Evolutionary conservation across 2,113 vertebrate species (phyloP).

Genomic region (Gopherus evgoodei): DNA sequence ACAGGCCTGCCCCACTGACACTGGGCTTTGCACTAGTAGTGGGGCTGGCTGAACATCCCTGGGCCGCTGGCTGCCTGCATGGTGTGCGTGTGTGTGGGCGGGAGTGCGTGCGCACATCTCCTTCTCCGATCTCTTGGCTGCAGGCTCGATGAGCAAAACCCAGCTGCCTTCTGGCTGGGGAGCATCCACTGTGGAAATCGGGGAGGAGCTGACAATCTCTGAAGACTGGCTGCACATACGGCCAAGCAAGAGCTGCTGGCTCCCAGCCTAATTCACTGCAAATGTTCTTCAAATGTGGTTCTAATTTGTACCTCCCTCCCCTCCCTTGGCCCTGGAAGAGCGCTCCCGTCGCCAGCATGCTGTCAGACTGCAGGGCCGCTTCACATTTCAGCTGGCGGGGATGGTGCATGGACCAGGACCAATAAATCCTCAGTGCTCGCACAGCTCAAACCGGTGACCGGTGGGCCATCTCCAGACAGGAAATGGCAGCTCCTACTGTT

Average conservation of each 20-base stretch:
- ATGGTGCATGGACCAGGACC: slow-evolving; percentile 10
- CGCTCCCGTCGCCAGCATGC: not conserved
- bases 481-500: not conserved
- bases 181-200: slow-evolving; percentile 92
- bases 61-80: not conserved
- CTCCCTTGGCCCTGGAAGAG: not conserved
- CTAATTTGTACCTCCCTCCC: slow-evolving; percentile 82
- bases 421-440: slow-evolving; percentile 3
- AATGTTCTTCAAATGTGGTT: slow-evolving; percentile 84
- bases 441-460: not conserved
- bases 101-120: slow-evolving; percentile 31
- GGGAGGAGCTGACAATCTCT: slow-evolving; percentile 82
- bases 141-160: slow-evolving; percentile 84
- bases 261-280: slow-evolving; percentile 84
- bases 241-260: slow-evolving; percentile 78
- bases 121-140: slow-evolving; percentile 82
- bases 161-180: slow-evolving; percentile 89
- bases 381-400: slow-evolving; percentile 46
- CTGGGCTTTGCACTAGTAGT: not conserved
- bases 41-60: not conserved
- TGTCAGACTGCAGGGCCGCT: slow-evolving; percentile 30
- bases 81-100: rapidly evolving
- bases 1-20: too few species aligned
- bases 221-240: slow-evolving; percentile 72
- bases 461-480: not conserved